phyloP scores from a whole-genome alignment of 2,797 vertebrate species.

The Darevskia nairensis region DNA sequence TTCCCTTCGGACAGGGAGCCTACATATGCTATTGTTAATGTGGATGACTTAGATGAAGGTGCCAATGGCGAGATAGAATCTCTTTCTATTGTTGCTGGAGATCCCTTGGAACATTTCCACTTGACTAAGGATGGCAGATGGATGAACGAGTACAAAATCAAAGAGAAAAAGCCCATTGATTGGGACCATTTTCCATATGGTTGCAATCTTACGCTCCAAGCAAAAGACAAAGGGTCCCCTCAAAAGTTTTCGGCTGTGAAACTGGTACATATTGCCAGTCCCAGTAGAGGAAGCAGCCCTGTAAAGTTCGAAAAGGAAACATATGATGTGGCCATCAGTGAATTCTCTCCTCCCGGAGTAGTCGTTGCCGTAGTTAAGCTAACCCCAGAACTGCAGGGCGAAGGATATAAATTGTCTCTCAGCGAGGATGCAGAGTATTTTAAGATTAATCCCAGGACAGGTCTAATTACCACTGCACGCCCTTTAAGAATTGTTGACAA shows the following conservation, averaged over 20 bases:
- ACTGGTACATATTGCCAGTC: slow-evolving; percentile 82
- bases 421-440: slow-evolving; percentile 87
- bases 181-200: slow-evolving; percentile 88
- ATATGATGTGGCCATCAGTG: slow-evolving; percentile 88
- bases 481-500: slow-evolving; percentile 86
- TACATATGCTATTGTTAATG: slow-evolving; percentile 86
- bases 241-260: slow-evolving; percentile 88
- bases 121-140: slow-evolving; percentile 85
- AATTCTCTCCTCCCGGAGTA: slow-evolving; percentile 93
- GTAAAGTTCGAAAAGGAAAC: slow-evolving; percentile 86
- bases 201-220: slow-evolving; percentile 93
- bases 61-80: slow-evolving; percentile 93
- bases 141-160: slow-evolving; percentile 88
- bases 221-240: slow-evolving; percentile 91
- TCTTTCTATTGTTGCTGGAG: slow-evolving; percentile 89
- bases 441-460: slow-evolving; percentile 88
- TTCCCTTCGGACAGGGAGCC: slow-evolving; percentile 85
- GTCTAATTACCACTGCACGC: slow-evolving; percentile 88
- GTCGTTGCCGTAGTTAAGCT: slow-evolving; percentile 87
- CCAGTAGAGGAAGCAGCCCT: slow-evolving; percentile 75
- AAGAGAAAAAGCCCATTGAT: slow-evolving; percentile 83
- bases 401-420: slow-evolving; percentile 88
- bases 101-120: slow-evolving; percentile 86
- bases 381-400: slow-evolving; percentile 83
- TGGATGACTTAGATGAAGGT: slow-evolving; percentile 91